phyloP scores from a whole-genome alignment of 2,888 invertebrate genomes.

The Xanthorhoe spadicearia region DNA sequence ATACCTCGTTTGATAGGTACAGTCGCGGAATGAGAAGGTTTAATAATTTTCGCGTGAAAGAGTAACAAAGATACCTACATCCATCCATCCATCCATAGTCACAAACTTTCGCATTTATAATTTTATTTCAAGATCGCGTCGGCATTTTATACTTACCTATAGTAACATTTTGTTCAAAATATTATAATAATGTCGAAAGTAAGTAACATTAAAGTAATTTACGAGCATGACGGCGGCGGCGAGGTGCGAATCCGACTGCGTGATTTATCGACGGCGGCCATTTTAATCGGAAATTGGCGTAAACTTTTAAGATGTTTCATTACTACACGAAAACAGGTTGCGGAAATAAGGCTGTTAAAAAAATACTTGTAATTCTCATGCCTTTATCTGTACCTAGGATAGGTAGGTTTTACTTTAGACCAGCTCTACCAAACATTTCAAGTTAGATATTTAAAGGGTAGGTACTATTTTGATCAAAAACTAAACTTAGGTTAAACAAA shows the following conservation, averaged over 20 bases:
- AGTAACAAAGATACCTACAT: too few relatives aligned
- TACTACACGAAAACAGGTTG: neutral
- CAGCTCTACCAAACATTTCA: too few relatives aligned
- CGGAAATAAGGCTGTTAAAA: neutral
- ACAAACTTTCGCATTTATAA: too few relatives aligned
- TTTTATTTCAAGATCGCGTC: neutral
- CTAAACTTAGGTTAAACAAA: too few relatives aligned
- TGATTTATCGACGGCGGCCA: conserved; percentile 9
- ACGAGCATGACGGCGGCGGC: neutral
- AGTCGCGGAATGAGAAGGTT: too few relatives aligned
- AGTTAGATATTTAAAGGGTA: too few relatives aligned
- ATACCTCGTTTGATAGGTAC: too few relatives aligned
- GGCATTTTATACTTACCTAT: neutral
- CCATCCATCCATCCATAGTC: too few relatives aligned
- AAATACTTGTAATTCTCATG: neutral
- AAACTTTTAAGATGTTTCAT: conserved; percentile 2
- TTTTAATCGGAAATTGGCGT: conserved; percentile 5
- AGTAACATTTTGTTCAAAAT: neutral
- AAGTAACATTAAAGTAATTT: neutral
- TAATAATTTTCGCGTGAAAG: too few relatives aligned
- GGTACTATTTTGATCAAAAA: too few relatives aligned
- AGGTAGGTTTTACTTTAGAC: too few relatives aligned
- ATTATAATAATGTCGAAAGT: neutral
- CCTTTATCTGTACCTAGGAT: neutral
- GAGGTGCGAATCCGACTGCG: conserved; percentile 18